These are phyloP conservation scores for Mastigias papua DNA, from an alignment of 30 jellyfish, hydroid and myxozoan genomes.

Conservation along the genomic window DNA sequence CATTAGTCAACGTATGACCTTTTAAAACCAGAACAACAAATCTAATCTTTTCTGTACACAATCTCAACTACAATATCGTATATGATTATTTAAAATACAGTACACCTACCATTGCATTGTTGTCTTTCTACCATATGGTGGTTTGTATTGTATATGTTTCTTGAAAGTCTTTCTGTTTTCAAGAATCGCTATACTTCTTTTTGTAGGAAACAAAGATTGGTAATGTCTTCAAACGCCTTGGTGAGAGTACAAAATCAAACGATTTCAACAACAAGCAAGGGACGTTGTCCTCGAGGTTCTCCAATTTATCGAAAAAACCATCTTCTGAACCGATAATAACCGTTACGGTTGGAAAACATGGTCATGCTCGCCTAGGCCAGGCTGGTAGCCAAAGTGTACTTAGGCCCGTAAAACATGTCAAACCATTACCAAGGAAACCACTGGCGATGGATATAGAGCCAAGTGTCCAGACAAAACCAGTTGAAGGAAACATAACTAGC, in stretches of 20 bases:
- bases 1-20: too few relatives aligned
- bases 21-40: too few relatives aligned
- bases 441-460: slow-evolving; percentile 56
- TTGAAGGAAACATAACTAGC: not conserved
- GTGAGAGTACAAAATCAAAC: slow-evolving; percentile 12
- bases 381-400: not conserved
- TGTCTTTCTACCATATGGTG: too few relatives aligned
- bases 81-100: too few relatives aligned
- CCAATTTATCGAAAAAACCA: not conserved
- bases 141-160: not conserved
- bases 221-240: slow-evolving; percentile 46
- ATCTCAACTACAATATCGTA: too few relatives aligned
- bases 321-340: not conserved
- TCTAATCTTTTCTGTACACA: too few relatives aligned
- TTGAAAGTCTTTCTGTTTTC: not conserved
- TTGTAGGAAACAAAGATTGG: slow-evolving; percentile 8
- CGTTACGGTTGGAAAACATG: not conserved
- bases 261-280: not conserved
- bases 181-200: not conserved
- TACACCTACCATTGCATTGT: too few relatives aligned
- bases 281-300: slow-evolving; percentile 6
- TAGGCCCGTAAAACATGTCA: slow-evolving; percentile 54
- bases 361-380: slow-evolving; percentile 1
- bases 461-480: not conserved
- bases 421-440: slow-evolving; percentile 62